Percentiles rank a stretch among this genome's conserved stretches.
Conservation (phyloP, 2,113 vertebrate species). For the Lagopus leucura region DNA sequence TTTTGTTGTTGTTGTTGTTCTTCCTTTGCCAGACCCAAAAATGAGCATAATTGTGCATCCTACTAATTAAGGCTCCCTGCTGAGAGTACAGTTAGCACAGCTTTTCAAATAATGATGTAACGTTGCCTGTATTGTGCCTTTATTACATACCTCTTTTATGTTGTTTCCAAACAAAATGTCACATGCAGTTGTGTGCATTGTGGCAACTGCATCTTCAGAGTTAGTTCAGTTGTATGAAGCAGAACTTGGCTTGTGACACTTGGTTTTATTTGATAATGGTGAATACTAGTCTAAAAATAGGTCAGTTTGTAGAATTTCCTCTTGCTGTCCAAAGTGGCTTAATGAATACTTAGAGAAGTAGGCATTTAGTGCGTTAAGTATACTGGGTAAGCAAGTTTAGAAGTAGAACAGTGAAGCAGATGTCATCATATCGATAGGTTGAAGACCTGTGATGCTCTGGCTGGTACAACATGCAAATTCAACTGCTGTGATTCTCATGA, state of each 20-base stretch:
- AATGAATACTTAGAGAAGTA: background rate
- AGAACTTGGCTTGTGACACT: rapidly evolving
- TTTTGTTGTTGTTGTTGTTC: too few relatives aligned
- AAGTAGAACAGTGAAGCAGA: background rate
- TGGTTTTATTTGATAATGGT: background rate
- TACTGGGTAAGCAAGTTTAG: background rate
- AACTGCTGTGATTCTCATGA: background rate
- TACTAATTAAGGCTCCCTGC: background rate
- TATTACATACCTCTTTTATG: rapidly evolving
- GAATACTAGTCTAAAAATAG: background rate
- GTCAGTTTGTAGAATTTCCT: background rate
- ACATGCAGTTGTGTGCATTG: rapidly evolving
- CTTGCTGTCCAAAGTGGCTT: background rate
- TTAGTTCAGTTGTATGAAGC: background rate
- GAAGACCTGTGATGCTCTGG: background rate
- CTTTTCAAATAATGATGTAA: rapidly evolving
- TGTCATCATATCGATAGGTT: background rate
- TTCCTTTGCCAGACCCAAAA: rapidly evolving
- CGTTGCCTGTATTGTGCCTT: rapidly evolving
- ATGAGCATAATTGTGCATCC: background rate
- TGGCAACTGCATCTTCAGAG: rapidly evolving
- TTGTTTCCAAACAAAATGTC: background rate
- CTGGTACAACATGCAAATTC: background rate
- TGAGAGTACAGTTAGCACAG: background rate
- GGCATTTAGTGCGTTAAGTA: background rate